A percentile compares a stretch with the other conserved stretches of the same genome.
Conservation (phyloP, 2,888 invertebrate species). For the Aproaerema taeniolella region DNA sequence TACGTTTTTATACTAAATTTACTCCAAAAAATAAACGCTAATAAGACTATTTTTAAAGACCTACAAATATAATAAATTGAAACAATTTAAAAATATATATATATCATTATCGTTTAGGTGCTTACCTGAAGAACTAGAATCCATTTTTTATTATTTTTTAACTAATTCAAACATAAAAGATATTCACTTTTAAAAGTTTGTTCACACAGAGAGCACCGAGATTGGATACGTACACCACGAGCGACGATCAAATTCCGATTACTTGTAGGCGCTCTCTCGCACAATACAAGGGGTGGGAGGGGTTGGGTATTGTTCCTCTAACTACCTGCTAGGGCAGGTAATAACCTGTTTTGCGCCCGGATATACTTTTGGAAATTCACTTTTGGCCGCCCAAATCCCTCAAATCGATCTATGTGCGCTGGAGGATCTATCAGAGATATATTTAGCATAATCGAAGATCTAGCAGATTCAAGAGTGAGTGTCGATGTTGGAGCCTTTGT, state of each 20-base stretch:
- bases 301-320: background rate
- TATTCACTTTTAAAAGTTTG: background rate
- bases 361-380: background rate
- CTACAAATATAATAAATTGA: background rate
- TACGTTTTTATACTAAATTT: background rate
- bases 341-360: background rate
- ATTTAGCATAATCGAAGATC: too few relatives aligned
- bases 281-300: background rate
- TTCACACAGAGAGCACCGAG: conserved; percentile 5
- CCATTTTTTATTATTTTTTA: background rate
- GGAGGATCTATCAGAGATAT: too few relatives aligned
- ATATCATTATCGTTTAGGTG: background rate
- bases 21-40: background rate
- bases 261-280: background rate
- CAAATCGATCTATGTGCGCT: background rate
- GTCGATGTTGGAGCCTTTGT: too few relatives aligned
- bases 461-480: too few relatives aligned
- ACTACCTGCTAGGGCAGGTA: background rate
- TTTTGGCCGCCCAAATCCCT: background rate
- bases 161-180: background rate
- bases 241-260: conserved; percentile 4
- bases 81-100: background rate
- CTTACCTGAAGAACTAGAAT: background rate
- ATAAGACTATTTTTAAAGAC: background rate
- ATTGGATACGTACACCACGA: conserved; percentile 3